A percentile compares a stretch with the other conserved stretches of the same genome.
Conservation (phyloP, 2,113 vertebrate species). For the Murina feae region DNA sequence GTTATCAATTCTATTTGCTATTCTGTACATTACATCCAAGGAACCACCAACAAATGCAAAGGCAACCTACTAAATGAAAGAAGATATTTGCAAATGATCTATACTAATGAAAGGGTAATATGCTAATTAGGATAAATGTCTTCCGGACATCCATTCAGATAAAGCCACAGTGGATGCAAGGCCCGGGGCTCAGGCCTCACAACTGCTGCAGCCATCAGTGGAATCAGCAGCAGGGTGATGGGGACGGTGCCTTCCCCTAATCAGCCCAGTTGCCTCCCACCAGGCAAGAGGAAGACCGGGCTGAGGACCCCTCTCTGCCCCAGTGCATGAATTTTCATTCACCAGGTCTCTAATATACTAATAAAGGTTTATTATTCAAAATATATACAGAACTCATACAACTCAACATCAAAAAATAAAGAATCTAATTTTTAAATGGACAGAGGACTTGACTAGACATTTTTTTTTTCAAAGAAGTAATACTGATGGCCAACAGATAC, state of each 20-base stretch:
- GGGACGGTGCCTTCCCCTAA: too few relatives aligned
- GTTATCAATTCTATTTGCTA: background rate
- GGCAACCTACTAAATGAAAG: too few relatives aligned
- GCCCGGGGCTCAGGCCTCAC: too few relatives aligned
- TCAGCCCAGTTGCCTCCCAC: too few relatives aligned
- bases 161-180: too few relatives aligned
- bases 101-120: too few relatives aligned
- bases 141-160: too few relatives aligned
- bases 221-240: too few relatives aligned
- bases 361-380: background rate
- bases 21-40: background rate
- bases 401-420: background rate
- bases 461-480: background rate
- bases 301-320: too few relatives aligned
- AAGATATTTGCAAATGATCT: background rate
- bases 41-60: background rate
- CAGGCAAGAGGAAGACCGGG: too few relatives aligned
- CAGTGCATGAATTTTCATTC: too few relatives aligned
- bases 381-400: background rate
- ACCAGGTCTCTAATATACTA: background rate
- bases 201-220: accelerated
- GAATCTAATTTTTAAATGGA: background rate
- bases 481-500: background rate
- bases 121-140: too few relatives aligned
- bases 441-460: background rate